Base-by-base conservation (phyloP, 2,888 invertebrate species). In the Tromatobia lineatoria region DNA sequence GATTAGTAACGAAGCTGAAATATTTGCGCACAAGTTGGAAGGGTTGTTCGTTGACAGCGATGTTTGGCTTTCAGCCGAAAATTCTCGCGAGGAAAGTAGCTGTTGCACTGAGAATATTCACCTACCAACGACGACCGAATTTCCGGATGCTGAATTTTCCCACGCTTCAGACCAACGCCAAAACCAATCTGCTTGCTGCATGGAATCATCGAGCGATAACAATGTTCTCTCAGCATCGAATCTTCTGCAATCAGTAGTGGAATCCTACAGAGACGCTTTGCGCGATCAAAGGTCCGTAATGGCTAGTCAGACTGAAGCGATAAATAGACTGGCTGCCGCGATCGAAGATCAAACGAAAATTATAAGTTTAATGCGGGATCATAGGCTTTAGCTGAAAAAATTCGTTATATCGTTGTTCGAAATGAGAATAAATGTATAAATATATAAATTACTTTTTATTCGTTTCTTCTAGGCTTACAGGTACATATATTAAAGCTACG, bases 361-460 rank as follows among this genome's bases (percentile, higher is more conserved):
- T 1, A 75, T 84, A 15, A 61, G 64, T 69, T 50, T 42, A 45
- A 25, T 81, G 20, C 75, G 75, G 20, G 64, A 83, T 7, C 57
- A 11, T 6, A 64, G 25, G 18, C 45, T 23, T 64, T 20, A 25
- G 25, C 23, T 0, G 0, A 8, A 13, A 29, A 15, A 59, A 54
- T 57, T n/a, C 34, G 11, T 18, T 18, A 34, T 59, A 69, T 45
- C 10, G 18, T 50, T 11, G 1, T n/a, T 45, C 18, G 10, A 1
- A 57, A 74, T 67, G 45, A 66, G 13, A 45, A 73, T 38, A 20
- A 73, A 69, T 73, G 42, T 66, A 69, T 78, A 81, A 77, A 80
- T 81, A 78, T 81, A 84, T 84, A 78, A 81, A 81, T 81, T 75
- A 83, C 64, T 77, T 76, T 76, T 71, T 83, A 71, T 57, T 75